Conservation (phyloP, 2,113 vertebrate species). For the Elachura formosa region DNA sequence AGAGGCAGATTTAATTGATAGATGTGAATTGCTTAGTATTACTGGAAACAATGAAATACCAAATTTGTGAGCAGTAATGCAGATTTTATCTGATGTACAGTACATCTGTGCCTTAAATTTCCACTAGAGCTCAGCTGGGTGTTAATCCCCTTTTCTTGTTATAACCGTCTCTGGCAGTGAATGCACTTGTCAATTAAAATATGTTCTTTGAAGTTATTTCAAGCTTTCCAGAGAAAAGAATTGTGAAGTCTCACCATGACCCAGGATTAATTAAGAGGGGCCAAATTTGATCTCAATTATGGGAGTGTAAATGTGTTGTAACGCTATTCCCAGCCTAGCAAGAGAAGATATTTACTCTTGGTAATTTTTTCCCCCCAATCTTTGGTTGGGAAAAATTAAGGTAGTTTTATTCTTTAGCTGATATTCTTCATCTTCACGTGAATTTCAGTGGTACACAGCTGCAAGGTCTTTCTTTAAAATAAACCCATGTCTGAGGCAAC, state of each 20-base stretch:
- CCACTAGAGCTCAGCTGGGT: slow-evolving; percentile 16
- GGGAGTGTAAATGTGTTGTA: neutral
- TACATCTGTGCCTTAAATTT: slow-evolving; percentile 19
- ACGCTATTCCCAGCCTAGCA: neutral
- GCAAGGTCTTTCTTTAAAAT: neutral
- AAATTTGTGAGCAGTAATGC: neutral
- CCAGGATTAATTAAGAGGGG: slow-evolving; percentile 31
- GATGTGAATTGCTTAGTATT: neutral
- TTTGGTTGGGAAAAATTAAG: neutral
- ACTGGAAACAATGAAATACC: slow-evolving; percentile 19
- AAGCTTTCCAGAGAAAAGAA: slow-evolving; percentile 17
- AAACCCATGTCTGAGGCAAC: neutral
- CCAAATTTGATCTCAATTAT: slow-evolving; percentile 27
- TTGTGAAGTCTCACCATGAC: slow-evolving; percentile 1
- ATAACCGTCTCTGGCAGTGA: neutral
- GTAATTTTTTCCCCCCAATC: neutral
- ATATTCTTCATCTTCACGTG: neutral
- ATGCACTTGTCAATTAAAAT: slow-evolving; percentile 49
- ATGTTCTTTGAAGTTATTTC: slow-evolving; percentile 46
- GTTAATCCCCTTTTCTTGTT: slow-evolving; percentile 48
- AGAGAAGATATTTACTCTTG: neutral
- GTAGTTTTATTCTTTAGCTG: neutral
- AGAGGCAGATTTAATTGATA: neutral
- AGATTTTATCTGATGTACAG: slow-evolving; percentile 9
- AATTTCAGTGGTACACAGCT: neutral